Conservation (phyloP, 2,797 vertebrate genomes). For the Betta splendens region DNA sequence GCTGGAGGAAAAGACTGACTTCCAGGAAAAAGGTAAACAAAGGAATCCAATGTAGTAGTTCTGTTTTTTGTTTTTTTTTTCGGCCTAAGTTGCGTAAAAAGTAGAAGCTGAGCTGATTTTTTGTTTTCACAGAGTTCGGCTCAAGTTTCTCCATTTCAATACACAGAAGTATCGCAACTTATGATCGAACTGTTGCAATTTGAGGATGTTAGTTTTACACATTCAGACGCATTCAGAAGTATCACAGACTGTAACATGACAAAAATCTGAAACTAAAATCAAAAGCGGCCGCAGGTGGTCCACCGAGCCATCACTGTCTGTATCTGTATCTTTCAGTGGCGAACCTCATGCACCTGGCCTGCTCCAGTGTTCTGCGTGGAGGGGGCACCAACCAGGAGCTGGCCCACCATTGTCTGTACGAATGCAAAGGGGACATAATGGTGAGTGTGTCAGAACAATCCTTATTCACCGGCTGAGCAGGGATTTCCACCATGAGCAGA, state of each 20-base stretch:
- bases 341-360: slow-evolving; percentile 92
- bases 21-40: slow-evolving; percentile 84
- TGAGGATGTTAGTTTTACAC: not conserved
- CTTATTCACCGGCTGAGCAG: not conserved
- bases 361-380: slow-evolving; percentile 92
- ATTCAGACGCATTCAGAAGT: not conserved
- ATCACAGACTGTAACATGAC: no score
- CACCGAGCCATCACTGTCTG: no score
- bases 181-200: not conserved
- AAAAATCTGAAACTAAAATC: no score
- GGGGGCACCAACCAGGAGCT: slow-evolving; percentile 98
- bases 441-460: slow-evolving; percentile 80
- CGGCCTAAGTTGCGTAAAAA: no score
- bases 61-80: not conserved
- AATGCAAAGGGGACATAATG: slow-evolving; percentile 91
- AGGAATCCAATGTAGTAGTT: not conserved
- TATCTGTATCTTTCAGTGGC: slow-evolving; percentile 70
- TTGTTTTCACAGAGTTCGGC: no score
- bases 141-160: not conserved
- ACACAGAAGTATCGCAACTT: slow-evolving; percentile 11
- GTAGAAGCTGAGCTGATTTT: no score
- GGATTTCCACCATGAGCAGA: slow-evolving; percentile 15
- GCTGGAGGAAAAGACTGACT: slow-evolving; percentile 81
- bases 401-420: slow-evolving; percentile 90
- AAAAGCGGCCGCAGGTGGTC: no score